Evolutionary conservation across 2,888 invertebrate species (phyloP), one percentile per base, ranked within the genome.

Genomic region (Melanostoma scalare): DNA sequence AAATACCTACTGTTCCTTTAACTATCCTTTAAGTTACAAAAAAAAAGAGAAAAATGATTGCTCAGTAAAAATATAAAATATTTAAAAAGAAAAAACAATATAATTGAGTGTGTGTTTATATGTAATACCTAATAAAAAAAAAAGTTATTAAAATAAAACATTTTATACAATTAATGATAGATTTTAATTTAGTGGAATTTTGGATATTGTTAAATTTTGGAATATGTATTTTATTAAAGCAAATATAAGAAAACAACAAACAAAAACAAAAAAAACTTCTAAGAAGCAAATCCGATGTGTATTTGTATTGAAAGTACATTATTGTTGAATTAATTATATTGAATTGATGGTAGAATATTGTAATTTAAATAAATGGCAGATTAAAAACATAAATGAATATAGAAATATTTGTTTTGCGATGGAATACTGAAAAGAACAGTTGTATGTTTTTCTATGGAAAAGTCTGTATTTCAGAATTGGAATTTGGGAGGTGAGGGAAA

Each of bases 171-270:
- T 30, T 61, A 61, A 61, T n/a, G 42, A 55, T 82, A 73, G 68
- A 46, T 61, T 68, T 73, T 58, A 72, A 55, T 56, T 56, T 72
- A 78, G 68, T 48, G 30, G 69, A 68, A 69, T 65, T 82, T 78
- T 69, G 73, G 73, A 72, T 73, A 77, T 78, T 82, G 82, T 77
- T 78, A 78, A 78, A 69, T 78, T 82, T 82, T 77, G 53, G 68
- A 73, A 78, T 56, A 77, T 82, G 73, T 77, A 68, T 82, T 82
- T 82, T 78, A 78, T 78, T 73, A 82, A 69, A 44, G 3, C 40
- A 53, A 75, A 46, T 38, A 8, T 6, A 30, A 10, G 31, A 40
- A 10, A 38, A 50, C 31, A 63, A 36, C 48, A 46, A 48, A 20
- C 20, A 9, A 35, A 4, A 46, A 38, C 36, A n/a, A n/a, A 33